A percentile compares a stretch with the other conserved stretches of the same genome.
These are phyloP conservation scores for Gerris buenoi DNA, from an alignment of 1,140 invertebrate species.

Conservation along the genomic window DNA sequence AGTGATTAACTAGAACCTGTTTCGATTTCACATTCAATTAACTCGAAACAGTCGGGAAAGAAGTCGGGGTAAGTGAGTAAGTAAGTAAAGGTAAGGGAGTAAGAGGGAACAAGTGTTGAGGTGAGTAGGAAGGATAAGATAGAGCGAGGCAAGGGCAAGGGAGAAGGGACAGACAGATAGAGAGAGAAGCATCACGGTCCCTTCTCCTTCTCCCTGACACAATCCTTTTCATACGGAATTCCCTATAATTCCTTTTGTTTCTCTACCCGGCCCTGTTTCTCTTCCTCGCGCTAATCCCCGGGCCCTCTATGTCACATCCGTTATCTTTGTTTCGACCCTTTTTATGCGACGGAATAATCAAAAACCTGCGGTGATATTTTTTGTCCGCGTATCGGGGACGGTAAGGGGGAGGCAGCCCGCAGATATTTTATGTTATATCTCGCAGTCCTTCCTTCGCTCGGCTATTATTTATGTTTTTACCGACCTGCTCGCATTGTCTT, in stretches of 20 bases:
- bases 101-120: neutral
- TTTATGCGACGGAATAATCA: slow-evolving; percentile 25
- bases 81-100: neutral
- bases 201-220: slow-evolving; percentile 15
- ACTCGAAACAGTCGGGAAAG: neutral
- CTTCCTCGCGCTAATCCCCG: slow-evolving; percentile 16
- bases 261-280: slow-evolving; percentile 8
- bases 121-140: neutral
- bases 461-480: slow-evolving; percentile 19
- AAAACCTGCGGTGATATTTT: slow-evolving; percentile 23
- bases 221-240: slow-evolving; percentile 20
- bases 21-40: neutral
- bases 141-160: too few species aligned
- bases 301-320: slow-evolving; percentile 22
- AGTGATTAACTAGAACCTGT: neutral
- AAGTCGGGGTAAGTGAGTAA: too few species aligned
- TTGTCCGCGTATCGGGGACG: slow-evolving; percentile 19
- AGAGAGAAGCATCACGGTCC: neutral
- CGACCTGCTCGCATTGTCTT: slow-evolving; percentile 12
- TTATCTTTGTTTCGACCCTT: slow-evolving; percentile 26
- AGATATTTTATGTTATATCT: slow-evolving; percentile 15
- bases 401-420: slow-evolving; percentile 5
- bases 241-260: slow-evolving; percentile 25
- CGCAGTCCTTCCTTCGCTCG: slow-evolving; percentile 13
- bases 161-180: too few species aligned